phyloP scores from a whole-genome alignment of 2,113 vertebrate species.

The Crotalus viridis region DNA sequence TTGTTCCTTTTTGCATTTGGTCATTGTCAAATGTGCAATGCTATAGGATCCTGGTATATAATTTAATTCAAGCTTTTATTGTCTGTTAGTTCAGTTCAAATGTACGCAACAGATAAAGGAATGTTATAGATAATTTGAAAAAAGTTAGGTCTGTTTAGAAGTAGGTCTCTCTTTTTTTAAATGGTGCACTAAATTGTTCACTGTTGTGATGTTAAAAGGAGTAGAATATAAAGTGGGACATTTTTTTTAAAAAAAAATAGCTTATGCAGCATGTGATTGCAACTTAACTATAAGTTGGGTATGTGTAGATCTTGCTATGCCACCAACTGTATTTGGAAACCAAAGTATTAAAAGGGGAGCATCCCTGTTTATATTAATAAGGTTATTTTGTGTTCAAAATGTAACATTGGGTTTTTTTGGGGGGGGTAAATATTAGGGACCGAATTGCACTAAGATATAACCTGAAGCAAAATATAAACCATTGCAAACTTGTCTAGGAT shows the following conservation, averaged over 20 bases:
- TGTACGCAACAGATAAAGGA: conserved; percentile 83
- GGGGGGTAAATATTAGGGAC: conserved; percentile 82
- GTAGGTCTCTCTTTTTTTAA: conserved; percentile 67
- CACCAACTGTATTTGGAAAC: conserved; percentile 89
- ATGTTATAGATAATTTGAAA: conserved; percentile 81
- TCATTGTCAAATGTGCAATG: conserved; percentile 84
- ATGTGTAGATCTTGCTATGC: conserved; percentile 86
- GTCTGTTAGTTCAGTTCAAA: conserved; percentile 83
- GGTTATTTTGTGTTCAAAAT: conserved; percentile 84
- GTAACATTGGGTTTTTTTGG: conserved; percentile 64
- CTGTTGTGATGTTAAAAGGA: conserved; percentile 82
- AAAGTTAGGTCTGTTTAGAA: conserved; percentile 82
- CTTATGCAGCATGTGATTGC: conserved; percentile 92
- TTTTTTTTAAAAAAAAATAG: conserved; percentile 81
- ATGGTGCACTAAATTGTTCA: conserved; percentile 88
- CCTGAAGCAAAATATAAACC: conserved; percentile 83
- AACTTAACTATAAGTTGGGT: conserved; percentile 86
- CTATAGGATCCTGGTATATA: conserved; percentile 83
- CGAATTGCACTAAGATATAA: conserved; percentile 94
- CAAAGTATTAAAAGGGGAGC: conserved; percentile 85
- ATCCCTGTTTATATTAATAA: conserved; percentile 77
- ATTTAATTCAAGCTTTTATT: conserved; percentile 90
- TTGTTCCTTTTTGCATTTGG: conserved; percentile 79
- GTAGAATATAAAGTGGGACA: conserved; percentile 81
- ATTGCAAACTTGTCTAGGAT: conserved; percentile 81